These are phyloP conservation scores for Enteromius anoplus DNA, from an alignment of 2,797 vertebrate species.

Conservation along the genomic window DNA sequence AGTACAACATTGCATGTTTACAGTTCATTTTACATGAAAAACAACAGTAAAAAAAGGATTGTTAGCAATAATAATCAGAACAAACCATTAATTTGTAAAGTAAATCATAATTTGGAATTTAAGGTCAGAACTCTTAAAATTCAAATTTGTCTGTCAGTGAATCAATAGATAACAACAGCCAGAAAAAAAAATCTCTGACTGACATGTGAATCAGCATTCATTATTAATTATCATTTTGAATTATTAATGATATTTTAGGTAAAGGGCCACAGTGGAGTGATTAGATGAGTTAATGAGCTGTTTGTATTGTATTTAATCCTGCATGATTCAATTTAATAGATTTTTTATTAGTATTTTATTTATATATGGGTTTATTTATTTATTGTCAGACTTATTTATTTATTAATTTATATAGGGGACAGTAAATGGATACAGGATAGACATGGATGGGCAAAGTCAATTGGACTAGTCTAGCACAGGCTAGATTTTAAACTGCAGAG, in stretches of 20 bases:
- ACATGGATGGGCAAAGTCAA: not conserved
- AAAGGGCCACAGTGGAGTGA: constrained; percentile 49
- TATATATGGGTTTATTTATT: not conserved
- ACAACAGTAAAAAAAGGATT: not conserved
- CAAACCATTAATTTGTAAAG: not conserved
- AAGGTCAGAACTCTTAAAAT: not conserved
- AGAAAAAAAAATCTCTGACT: not conserved
- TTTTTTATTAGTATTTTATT: not conserved
- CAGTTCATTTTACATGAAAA: not conserved
- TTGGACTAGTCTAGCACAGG: no score
- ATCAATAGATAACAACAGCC: not conserved
- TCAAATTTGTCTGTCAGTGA: not conserved
- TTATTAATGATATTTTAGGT: constrained; percentile 57
- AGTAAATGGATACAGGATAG: not conserved
- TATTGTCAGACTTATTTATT: not conserved
- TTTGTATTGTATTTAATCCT: not conserved
- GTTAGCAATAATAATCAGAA: not conserved
- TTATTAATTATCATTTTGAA: constrained; percentile 65
- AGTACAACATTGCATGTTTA: not conserved
- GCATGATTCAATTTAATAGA: not conserved
- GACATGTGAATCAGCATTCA: constrained; percentile 47
- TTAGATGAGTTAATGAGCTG: constrained; percentile 45
- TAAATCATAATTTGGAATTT: not conserved
- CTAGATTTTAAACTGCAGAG: no score
- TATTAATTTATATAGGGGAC: not conserved